Evolutionary conservation across 2,113 vertebrate species (phyloP), one percentile per base, ranked within the genome.

Genomic region (Corapipo altera): DNA sequence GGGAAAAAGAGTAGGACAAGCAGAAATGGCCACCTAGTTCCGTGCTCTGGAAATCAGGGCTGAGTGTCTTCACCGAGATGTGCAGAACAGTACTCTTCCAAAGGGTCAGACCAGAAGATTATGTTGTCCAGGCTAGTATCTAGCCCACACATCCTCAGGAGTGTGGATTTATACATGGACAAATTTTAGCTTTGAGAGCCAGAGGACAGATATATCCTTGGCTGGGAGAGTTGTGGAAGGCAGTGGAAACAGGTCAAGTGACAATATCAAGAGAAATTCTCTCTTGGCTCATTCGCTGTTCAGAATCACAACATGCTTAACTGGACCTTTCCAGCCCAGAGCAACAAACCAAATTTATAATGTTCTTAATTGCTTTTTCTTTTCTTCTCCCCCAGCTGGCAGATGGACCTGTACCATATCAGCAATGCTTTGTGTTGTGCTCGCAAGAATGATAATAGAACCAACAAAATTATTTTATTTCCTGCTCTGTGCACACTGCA

Each of bases 291-390:
- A n/a, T 85, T 81, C 59, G 89, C 82, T 81, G 30, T 83, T 95
- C 77, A 76, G 71, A 89, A 95, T 80, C 77, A 66, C 76, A 91
- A 83, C 64, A 78, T 76, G 88, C 46, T 75, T 72, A 62, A 52
- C 64, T 91, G 72, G 55, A 90, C 66, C 71, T 89, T 95, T 87
- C 48, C 91, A 95, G 81, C 67, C 82, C 52, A 78, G 70, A 90
- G 91, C 71, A 96, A 81, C 46, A 91, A 96, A 43, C 57, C 35
- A 87, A 89, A 97, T 95, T 95, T 80, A 77, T 89, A 89, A 84
- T 67, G 27, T 75, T 95, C 83, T 94, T 96, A 96, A 96, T 93
- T 95, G 89, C 57, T 91, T 96, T 96, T 96, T 41, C 85, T 93
- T 95, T 97, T 95, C 91, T 94, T 94, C 71, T 92, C 26, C 35